These are phyloP conservation scores for Salarias fasciatus DNA, from an alignment of 2,797 vertebrate genomes.

Conservation along the genomic window DNA sequence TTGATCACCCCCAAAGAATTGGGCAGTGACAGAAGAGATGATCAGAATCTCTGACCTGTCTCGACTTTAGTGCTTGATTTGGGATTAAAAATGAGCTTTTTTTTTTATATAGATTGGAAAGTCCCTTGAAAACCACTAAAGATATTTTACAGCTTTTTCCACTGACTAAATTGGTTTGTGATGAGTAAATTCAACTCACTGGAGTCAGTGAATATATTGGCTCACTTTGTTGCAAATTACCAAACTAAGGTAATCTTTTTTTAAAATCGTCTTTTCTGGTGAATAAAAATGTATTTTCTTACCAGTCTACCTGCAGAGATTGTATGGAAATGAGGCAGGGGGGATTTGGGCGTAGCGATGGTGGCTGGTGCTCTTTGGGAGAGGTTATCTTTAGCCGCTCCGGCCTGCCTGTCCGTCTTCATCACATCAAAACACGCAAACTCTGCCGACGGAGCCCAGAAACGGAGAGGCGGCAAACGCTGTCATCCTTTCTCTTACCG, in stretches of 20 bases:
- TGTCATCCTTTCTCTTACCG: conserved; percentile 35
- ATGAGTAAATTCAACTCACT: too few species aligned
- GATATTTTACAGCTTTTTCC: too few species aligned
- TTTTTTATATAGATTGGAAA: too few species aligned
- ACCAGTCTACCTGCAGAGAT: background rate
- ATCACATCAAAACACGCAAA: conserved; percentile 68
- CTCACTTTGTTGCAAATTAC: background rate
- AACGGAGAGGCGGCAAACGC: conserved; percentile 32
- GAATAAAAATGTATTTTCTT: background rate
- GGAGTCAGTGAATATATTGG: too few species aligned
- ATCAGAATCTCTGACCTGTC: too few species aligned
- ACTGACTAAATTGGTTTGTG: too few species aligned
- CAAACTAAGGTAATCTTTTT: background rate
- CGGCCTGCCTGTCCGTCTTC: conserved; percentile 59
- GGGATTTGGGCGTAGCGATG: conserved; percentile 21
- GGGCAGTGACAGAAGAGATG: too few species aligned
- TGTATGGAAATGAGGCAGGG: conserved; percentile 7
- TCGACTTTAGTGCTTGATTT: too few species aligned
- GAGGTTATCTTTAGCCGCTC: conserved; percentile 70
- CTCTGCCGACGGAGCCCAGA: conserved; percentile 54
- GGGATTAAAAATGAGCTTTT: too few species aligned
- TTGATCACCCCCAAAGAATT: too few species aligned
- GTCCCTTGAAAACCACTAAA: too few species aligned
- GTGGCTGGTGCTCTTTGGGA: conserved; percentile 62
- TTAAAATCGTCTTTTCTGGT: background rate